Evolutionary conservation across 92 coral and sea anemone species (phyloP), one percentile per base, ranked within the genome.

Genomic region (Palythoa grandis): DNA sequence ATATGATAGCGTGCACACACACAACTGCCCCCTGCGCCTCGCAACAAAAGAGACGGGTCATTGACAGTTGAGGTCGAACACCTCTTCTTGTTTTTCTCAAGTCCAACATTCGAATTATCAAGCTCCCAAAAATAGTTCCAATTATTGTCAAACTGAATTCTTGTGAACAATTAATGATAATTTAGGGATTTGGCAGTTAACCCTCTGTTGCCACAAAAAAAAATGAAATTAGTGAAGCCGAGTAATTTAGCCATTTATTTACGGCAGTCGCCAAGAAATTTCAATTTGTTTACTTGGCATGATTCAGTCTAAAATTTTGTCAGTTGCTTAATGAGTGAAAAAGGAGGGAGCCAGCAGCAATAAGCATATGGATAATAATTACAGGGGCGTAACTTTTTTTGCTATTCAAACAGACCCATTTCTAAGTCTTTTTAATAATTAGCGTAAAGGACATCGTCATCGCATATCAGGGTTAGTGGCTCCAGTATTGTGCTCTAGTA

Each of bases 361-460:
- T 23, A 58, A 82, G 91, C 89, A 90, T 94, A 86, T 90, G 92
- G 73, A 88, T 94, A 94, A 94, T 94, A 94, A 94, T 94, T 86
- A 74, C 35, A 88, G 85, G 98, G 98, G 98, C 98, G 98, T 90
- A 90, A 83, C 91, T 94, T 83, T 88, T 88, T 88, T 88, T 85
- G 91, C 89, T 83, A 92, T 90, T 94, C 91, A 94, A 92, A 84
- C 95, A 88, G 88, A 63, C 83, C 95, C 84, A 90, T 88, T 94
- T 82, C 90, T 78, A 90, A 76, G 78, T 82, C 78, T 65, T 66
- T 80, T 15, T 20, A 80, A 80, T 80, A 80, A 80, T 80, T 80
- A 80, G 85, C 66, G 74, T 73, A 22, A 66, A 80, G 74, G 70
- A 65, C 61, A 37, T 50, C 74, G 72, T 80, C 72, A 65, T 52